Percentiles rank a stretch among this genome's conserved stretches.
Conservation (phyloP, 2,888 invertebrate species). For the Selenia dentaria region DNA sequence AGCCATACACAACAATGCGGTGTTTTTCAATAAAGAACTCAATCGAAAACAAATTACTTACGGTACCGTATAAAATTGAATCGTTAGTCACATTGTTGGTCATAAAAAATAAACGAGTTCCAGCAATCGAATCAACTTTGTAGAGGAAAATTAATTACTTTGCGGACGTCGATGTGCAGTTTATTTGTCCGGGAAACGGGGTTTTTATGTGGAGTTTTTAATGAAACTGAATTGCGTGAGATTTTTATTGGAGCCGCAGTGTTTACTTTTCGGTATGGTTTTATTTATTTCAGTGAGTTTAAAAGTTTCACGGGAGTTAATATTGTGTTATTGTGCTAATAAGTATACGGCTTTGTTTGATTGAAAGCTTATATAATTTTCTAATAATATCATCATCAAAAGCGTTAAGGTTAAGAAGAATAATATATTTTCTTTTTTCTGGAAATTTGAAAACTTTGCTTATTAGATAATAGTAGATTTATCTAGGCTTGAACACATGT, state of each 20-base stretch:
- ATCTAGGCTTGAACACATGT: too few relatives aligned
- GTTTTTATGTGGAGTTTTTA: slow-evolving; percentile 31
- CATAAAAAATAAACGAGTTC: slow-evolving; percentile 40
- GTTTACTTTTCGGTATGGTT: slow-evolving; percentile 4
- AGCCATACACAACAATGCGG: slow-evolving; percentile 15
- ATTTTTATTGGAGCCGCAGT: slow-evolving; percentile 15
- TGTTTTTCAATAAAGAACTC: slow-evolving; percentile 48
- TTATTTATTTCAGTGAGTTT: too few relatives aligned
- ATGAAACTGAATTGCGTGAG: slow-evolving; percentile 20
- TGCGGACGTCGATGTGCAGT: slow-evolving; percentile 33
- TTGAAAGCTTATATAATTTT: too few relatives aligned
- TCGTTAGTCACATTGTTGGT: slow-evolving; percentile 60
- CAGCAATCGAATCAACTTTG: slow-evolving; percentile 59
- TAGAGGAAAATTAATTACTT: slow-evolving; percentile 55
- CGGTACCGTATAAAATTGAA: slow-evolving; percentile 49
- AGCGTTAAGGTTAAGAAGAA: too few relatives aligned
- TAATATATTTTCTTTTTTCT: too few relatives aligned
- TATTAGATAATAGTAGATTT: too few relatives aligned
- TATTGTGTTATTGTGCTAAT: too few relatives aligned
- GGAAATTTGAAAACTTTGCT: too few relatives aligned
- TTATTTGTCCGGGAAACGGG: slow-evolving; percentile 33
- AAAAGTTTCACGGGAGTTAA: too few relatives aligned
- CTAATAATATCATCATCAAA: too few relatives aligned
- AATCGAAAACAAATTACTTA: slow-evolving; percentile 66
- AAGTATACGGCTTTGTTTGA: too few relatives aligned